phyloP scores from a whole-genome alignment of 2,113 vertebrate genomes.

The Coptodon rendalli region DNA sequence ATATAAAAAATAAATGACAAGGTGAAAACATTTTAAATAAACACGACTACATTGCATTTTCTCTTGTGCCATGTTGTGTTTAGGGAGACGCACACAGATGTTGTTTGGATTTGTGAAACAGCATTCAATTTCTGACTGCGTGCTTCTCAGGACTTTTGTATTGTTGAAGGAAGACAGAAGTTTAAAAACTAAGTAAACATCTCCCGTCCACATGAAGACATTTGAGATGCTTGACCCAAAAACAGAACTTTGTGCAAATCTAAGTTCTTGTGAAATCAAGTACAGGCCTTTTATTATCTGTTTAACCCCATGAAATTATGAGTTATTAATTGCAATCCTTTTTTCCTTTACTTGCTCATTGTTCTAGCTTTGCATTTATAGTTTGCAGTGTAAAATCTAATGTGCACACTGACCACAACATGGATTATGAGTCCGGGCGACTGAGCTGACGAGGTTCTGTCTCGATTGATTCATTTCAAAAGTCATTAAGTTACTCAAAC shows the following conservation, averaged over 20 bases:
- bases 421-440: neutral
- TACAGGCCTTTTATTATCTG: neutral
- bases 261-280: neutral
- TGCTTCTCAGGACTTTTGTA: neutral
- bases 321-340: rapidly evolving
- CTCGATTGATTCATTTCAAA: neutral
- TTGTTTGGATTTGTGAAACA: neutral
- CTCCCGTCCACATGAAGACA: neutral
- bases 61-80: neutral
- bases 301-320: neutral
- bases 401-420: neutral
- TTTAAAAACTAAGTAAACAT: neutral
- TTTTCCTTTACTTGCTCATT: neutral
- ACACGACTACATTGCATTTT: neutral
- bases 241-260: neutral
- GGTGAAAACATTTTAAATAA: neutral
- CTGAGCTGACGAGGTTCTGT: rapidly evolving
- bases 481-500: neutral
- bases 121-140: neutral
- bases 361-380: neutral
- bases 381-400: neutral
- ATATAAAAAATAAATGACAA: rapidly evolving
- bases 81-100: neutral
- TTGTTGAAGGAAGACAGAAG: neutral
- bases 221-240: neutral